phyloP scores from a whole-genome alignment of 2,888 invertebrate species.

The Calliopum simillimum region DNA sequence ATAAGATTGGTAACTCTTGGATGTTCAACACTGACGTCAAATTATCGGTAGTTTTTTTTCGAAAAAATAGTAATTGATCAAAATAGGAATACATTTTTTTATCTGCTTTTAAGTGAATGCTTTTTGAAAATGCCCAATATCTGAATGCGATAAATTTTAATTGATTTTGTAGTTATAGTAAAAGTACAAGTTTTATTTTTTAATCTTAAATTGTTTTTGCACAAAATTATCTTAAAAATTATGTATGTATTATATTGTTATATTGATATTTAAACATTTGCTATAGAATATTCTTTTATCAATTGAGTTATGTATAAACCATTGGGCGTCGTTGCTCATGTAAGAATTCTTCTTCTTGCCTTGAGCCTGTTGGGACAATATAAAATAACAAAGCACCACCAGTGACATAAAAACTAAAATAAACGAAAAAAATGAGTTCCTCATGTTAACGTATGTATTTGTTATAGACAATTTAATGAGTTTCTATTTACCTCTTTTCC shows the following conservation, averaged over 20 bases:
- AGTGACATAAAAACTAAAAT: constrained; percentile 60
- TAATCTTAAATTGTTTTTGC: constrained; percentile 26
- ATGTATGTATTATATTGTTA: no score
- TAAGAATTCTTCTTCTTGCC: constrained; percentile 61
- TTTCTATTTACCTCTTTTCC: constrained; percentile 62
- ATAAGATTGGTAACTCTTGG: no score
- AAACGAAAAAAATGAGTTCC: not conserved
- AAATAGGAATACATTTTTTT: no score
- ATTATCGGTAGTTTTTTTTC: no score
- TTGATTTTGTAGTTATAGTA: no score
- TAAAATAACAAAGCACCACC: constrained; percentile 64
- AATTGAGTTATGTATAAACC: constrained; percentile 49
- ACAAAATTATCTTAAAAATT: constrained; percentile 16
- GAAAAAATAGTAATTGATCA: no score
- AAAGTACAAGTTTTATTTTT: no score
- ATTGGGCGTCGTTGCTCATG: constrained; percentile 56
- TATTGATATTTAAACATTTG: no score
- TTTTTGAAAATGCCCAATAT: no score
- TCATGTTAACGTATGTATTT: not conserved
- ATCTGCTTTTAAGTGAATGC: no score
- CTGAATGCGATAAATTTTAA: no score
- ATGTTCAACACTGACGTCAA: no score
- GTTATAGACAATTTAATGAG: not conserved
- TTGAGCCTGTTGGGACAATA: constrained; percentile 60
- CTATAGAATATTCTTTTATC: not conserved